Evolutionary conservation across 2,888 invertebrate species (phyloP).

Genomic region (Ariolimax columbianus): DNA sequence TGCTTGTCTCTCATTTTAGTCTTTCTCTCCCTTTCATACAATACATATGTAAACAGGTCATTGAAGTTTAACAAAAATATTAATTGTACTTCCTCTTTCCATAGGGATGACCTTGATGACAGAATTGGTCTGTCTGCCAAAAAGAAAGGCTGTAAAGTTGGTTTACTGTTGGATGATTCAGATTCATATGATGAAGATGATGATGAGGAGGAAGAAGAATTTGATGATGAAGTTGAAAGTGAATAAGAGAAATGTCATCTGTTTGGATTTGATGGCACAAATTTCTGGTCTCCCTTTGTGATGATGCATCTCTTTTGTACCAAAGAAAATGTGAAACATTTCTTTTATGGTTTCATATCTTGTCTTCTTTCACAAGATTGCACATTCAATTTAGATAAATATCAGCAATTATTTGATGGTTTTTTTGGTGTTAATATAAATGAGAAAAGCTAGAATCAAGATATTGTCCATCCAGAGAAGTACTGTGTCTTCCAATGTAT

Average conservation of each 20-base stretch:
- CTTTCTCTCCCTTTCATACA: not conserved
- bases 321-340: not conserved
- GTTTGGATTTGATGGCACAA: not conserved
- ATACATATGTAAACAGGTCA: not conserved
- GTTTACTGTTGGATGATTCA: conserved; percentile 39
- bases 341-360: not conserved
- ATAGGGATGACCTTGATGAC: conserved; percentile 42
- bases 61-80: not conserved
- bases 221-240: conserved; percentile 39
- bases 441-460: not conserved
- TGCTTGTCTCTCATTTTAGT: not conserved
- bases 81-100: not conserved
- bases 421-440: not conserved
- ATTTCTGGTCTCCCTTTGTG: not conserved
- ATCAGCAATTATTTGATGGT: too few relatives aligned
- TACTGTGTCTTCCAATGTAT: too few relatives aligned
- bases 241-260: not conserved
- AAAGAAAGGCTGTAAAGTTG: conserved; percentile 33
- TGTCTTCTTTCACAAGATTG: too few relatives aligned
- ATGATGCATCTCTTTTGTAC: not conserved
- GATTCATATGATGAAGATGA: conserved; percentile 52
- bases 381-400: too few relatives aligned
- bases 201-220: conserved; percentile 53
- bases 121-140: conserved; percentile 15
- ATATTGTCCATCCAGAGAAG: not conserved